Evolutionary conservation across 2,888 invertebrate genomes (phyloP).

Genomic region (Ischnura elegans): DNA sequence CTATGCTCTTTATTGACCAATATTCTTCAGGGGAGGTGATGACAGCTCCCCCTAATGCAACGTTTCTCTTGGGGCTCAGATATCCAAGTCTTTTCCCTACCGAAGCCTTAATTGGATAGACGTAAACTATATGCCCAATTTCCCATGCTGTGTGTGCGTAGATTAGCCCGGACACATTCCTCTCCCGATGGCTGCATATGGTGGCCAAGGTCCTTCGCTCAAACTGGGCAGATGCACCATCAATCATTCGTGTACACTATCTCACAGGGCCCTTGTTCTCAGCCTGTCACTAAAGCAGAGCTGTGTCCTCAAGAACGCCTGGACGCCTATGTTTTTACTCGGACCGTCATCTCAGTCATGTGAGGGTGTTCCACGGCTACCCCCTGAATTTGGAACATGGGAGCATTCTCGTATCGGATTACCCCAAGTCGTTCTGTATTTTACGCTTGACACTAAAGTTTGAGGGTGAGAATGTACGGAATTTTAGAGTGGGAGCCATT

Average conservation of each 20-base stretch:
- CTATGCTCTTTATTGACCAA: no score
- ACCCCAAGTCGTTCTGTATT: background rate
- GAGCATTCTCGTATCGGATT: background rate
- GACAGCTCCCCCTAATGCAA: background rate
- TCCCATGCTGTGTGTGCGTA: background rate
- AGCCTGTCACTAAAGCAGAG: background rate
- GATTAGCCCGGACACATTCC: constrained; percentile 10
- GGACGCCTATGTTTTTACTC: background rate
- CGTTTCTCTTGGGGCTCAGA: no score
- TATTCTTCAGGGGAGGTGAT: background rate
- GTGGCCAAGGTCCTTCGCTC: background rate
- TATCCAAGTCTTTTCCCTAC: background rate
- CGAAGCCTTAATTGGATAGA: background rate
- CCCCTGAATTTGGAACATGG: background rate
- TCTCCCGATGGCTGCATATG: background rate
- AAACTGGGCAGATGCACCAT: background rate
- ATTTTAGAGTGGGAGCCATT: background rate
- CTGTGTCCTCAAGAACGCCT: background rate
- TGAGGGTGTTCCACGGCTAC: background rate
- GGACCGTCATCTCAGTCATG: background rate
- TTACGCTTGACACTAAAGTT: background rate
- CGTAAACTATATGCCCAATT: background rate
- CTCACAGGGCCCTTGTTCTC: constrained; percentile 10
- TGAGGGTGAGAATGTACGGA: background rate
- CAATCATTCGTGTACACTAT: constrained; percentile 26